Base-by-base conservation (phyloP, 2,797 vertebrate species). In the Picus viridis region DNA sequence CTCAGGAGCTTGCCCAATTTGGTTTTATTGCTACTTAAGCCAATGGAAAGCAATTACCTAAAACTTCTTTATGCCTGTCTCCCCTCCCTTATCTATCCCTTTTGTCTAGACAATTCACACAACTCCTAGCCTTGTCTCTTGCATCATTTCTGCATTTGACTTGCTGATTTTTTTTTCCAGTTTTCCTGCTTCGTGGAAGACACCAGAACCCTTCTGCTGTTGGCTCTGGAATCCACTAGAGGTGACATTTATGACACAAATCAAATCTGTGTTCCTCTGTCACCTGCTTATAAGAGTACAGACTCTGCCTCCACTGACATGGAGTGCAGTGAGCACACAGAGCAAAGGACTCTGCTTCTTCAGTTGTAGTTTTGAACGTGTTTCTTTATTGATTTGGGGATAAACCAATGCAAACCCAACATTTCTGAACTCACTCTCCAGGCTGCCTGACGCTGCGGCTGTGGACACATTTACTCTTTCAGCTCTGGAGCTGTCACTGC, bases 21-120 rank as follows among this genome's bases (percentile, higher is more conserved):
- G 56, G 81, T 94, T 93, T 74, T 79, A 81, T 69, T 93, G 61
- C 78, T 86, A 78, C 32, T 85, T 89, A 73, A 63, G 22, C 57
- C 86, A 86, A 49, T 43, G 74, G 74, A 92, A 91, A 76, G 19
- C 47, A 93, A 69, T 85, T 0, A 0, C n/a, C 49, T 81, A 88
- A 89, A 91, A 69, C 17, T 73, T 90, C 49, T 87, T 74, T 26
- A 56, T 88, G 24, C 54, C 43, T 67, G 57, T 72, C 7, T 29
- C 16, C 27, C 3, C 3, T 34, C 9, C 20, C 4, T 62, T 71
- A 49, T 86, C 22, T 30, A 36, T 45, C 43, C 7, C 34, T 88
- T 81, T 90, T 70, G 58, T 71, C 77, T 39, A 12, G 26, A 30
- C 2, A 24, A 2, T 32, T 70, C 68, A 4, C 9, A 19, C 27